Evolutionary conservation across 2,888 invertebrate species (phyloP), one percentile per base, ranked within the genome.

Genomic region (Papilio gigon): DNA sequence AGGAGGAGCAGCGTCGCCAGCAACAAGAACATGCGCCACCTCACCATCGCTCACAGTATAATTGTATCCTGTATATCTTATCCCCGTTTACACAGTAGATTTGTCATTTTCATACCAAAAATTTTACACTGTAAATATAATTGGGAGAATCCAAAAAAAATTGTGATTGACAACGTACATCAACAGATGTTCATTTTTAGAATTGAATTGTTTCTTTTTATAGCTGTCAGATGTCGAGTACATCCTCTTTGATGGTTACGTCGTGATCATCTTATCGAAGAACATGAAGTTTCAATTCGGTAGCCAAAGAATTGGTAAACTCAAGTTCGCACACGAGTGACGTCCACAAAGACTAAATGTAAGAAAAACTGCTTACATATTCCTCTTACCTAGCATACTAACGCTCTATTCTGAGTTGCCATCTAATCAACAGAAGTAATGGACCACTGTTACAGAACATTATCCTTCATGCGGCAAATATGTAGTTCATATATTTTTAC

Each of bases 61-160:
- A 72, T 70, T 72, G 67, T 69, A 65, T 69, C 74, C 71, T 71
- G 71, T 73, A 79, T 75, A 71, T 74, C 77, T 77, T 82, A 81
- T 73, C 77, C 78, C 72, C 76, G 72, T 73, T 67, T 72, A 82
- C 83, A 85, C 88, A 75, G 79, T 81, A 78, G 77, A 87, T 90
- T 90, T 90, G 80, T 84, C 90, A 90, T 90, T 86, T 86, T 89
- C 81, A 73, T 73, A 78, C 80, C 79, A 76, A 85, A 87, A 81
- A 72, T 73, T 68, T 74, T 74, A 74, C 75, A 74, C 75, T 77
- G 76, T 73, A 74, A 75, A 76, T 71, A 77, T 80, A 67, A 72
- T 58, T 35, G 22, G 44, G 25, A 37, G 11, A 60, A 56, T 61
- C 53, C 53, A 37, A 62, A 77, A 76, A 80, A 80, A 82, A 81